Percentiles rank a stretch among this genome's conserved stretches.
These are phyloP conservation scores for Aleiodes leptofemur DNA, from an alignment of 2,888 invertebrate genomes.

Conservation along the genomic window DNA sequence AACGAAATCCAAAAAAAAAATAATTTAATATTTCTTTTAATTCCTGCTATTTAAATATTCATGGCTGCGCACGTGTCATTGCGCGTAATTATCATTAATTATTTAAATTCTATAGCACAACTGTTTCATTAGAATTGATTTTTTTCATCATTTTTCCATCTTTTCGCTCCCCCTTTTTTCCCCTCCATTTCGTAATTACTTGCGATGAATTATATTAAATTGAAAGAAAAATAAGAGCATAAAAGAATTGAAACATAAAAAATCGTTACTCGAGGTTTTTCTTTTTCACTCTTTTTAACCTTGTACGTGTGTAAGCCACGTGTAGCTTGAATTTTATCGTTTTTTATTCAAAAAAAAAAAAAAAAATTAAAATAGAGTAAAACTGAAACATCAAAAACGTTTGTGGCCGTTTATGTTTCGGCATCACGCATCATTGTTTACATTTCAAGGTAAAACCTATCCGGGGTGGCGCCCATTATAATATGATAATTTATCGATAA, in stretches of 20 bases:
- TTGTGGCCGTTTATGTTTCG: constrained; percentile 30
- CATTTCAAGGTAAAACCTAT: constrained; percentile 58
- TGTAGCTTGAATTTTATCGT: background rate
- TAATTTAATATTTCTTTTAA: too few species aligned
- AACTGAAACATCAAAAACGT: background rate
- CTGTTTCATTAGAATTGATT: background rate
- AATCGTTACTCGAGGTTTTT: too few species aligned
- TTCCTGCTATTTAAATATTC: constrained; percentile 4
- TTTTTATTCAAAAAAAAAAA: constrained; percentile 11
- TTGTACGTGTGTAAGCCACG: too few species aligned
- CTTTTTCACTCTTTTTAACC: too few species aligned
- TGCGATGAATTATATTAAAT: too few species aligned
- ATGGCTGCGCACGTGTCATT: constrained; percentile 30
- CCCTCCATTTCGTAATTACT: too few species aligned
- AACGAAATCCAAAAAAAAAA: background rate
- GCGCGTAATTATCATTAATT: constrained; percentile 41
- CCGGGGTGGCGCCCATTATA: constrained; percentile 64
- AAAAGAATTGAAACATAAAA: too few species aligned
- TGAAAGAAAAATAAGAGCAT: too few species aligned
- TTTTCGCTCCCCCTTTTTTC: background rate
- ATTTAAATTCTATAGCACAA: constrained; percentile 39
- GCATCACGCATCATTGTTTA: constrained; percentile 51
- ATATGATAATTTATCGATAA: constrained; percentile 72
- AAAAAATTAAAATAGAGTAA: background rate
- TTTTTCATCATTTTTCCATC: background rate